Evolutionary conservation across 2,888 invertebrate species (phyloP).

Genomic region (Koerneria pararmatus): DNA sequence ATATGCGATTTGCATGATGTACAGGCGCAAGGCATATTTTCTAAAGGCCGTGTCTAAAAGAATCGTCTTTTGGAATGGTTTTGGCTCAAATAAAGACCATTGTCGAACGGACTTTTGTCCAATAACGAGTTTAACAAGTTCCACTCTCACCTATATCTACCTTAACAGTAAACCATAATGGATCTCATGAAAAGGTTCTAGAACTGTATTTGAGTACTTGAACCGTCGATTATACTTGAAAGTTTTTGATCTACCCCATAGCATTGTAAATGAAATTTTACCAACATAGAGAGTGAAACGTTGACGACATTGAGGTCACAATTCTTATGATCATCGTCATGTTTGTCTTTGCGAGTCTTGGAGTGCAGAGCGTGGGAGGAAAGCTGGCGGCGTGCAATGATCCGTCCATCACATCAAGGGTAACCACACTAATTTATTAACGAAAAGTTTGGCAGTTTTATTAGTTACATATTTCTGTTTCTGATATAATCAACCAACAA

Average conservation of each 20-base stretch:
- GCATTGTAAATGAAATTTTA: neutral
- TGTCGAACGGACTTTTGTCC: no score
- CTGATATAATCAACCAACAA: no score
- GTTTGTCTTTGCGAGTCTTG: slow-evolving; percentile 98
- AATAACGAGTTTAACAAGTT: no score
- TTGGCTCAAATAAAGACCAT: no score
- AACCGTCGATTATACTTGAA: no score
- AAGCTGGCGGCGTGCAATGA: slow-evolving; percentile 93
- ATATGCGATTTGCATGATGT: neutral
- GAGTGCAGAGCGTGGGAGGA: slow-evolving; percentile 95
- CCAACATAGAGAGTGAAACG: no score
- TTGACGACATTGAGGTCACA: slow-evolving; percentile 73
- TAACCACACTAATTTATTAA: slow-evolving; percentile 17
- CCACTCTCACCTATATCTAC: no score
- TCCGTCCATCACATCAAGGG: slow-evolving; percentile 70
- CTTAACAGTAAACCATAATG: no score
- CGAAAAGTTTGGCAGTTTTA: neutral
- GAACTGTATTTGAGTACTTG: no score
- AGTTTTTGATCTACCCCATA: neutral
- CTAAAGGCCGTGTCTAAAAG: no score
- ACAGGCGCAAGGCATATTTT: neutral
- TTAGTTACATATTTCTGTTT: neutral
- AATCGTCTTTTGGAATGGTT: no score
- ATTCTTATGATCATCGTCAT: slow-evolving; percentile 90
- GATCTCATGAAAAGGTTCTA: no score